Percentiles rank a stretch among this genome's conserved stretches.
Evolutionary conservation across 1,140 invertebrate genomes (phyloP).

Genomic region (Bombus pascuorum): DNA sequence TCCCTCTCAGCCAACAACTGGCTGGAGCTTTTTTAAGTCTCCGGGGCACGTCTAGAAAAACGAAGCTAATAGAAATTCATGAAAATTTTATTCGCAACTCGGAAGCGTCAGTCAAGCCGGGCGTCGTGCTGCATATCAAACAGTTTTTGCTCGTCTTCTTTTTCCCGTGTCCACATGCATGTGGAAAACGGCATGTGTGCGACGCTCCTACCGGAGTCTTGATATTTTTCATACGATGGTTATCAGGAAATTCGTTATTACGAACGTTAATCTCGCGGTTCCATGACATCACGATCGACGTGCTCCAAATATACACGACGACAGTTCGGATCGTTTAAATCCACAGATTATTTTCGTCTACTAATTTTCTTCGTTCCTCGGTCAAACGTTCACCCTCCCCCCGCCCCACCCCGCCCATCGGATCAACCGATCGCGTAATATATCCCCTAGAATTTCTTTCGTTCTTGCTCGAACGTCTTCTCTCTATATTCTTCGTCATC

Average conservation of each 20-base stretch:
- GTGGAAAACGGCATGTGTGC: neutral
- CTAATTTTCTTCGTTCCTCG: no score
- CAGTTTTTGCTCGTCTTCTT: slow-evolving; percentile 62
- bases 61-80: slow-evolving; percentile 82
- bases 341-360: neutral
- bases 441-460: neutral
- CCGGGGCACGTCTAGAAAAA: slow-evolving; percentile 75
- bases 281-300: slow-evolving; percentile 2
- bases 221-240: slow-evolving; percentile 4
- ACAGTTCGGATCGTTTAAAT: slow-evolving; percentile 1
- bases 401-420: no score
- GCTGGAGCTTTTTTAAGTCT: slow-evolving; percentile 64
- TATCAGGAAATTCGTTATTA: neutral
- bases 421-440: neutral
- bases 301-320: slow-evolving; percentile 11
- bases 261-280: slow-evolving; percentile 1
- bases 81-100: slow-evolving; percentile 83
- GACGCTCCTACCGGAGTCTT: neutral
- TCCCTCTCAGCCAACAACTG: slow-evolving; percentile 25
- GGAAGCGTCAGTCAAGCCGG: slow-evolving; percentile 81
- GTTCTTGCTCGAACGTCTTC: neutral
- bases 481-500: neutral
- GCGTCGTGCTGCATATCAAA: slow-evolving; percentile 79
- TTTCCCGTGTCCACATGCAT: slow-evolving; percentile 30
- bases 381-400: neutral